Base-by-base conservation (phyloP, 2,888 invertebrate genomes). In the Sarcophaga caerulescens region DNA sequence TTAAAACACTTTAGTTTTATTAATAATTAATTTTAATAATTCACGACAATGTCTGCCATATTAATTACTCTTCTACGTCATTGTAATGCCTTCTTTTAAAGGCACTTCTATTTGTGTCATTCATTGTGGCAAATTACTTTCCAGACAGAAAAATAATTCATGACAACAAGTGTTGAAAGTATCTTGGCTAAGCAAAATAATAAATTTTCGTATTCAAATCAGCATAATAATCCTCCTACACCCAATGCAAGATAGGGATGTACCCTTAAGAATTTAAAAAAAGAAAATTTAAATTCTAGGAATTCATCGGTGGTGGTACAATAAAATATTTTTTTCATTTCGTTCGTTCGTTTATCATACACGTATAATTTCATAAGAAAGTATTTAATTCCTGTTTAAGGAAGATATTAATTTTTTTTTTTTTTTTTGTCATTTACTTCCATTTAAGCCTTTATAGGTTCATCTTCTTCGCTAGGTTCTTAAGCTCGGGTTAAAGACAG, bases 81-180 rank as follows among this genome's bases (percentile, higher is more conserved):
- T 4, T 47, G 3, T 47, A 12, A 47, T 47, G 14, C 1, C 4
- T 11, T 44, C 44, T 19, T 14, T 68, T 68, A 4, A 68, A 45
- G 19, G 47, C 12, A 68, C 68, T 68, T 69, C 10, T 44, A 44
- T 44, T 17, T 21, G 47, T 59, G 3, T 35, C 35, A 25, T 14
- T 71, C 57, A 68, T 68, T 68, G 45, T 44, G 25, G n/a, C 19
- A 8, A 44, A 68, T 45, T 68, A 10, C 57, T 71, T 52, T 52
- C 14, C 47, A 68, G 11, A 68, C 47, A 68, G n/a, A 70, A 23
- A 52, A 57, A 23, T 25, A 47, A 57, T 70, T 70, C 25, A 25
- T 57, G 52, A 52, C 25, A 57, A 70, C 23, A 57, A 70, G 52
- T 70, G 70, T 57, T 70, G 25, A 25, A 70, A 52, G 52, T 23